Conservation (phyloP, 2,888 invertebrate genomes). For the Drosophila eohydei region DNA sequence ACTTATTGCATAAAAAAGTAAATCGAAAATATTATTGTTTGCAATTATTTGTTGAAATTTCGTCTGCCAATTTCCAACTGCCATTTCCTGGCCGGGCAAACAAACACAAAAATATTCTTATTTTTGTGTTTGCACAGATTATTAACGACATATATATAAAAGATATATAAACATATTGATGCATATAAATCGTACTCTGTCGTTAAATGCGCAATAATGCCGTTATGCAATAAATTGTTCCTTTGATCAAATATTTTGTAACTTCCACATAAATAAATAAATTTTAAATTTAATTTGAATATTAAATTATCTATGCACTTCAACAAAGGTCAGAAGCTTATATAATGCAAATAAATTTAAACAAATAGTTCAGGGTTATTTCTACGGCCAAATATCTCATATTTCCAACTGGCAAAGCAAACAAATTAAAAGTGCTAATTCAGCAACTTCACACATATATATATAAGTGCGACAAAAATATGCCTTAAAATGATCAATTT, state of each 20-base stretch:
- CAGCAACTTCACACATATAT: neutral
- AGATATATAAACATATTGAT: conserved; percentile 1
- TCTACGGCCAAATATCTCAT: conserved; percentile 7
- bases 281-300: neutral
- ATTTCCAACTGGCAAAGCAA: conserved; percentile 16
- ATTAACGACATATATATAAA: neutral
- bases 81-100: conserved; percentile 43
- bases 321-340: conserved; percentile 6
- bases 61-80: conserved; percentile 29
- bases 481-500: neutral
- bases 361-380: conserved; percentile 26
- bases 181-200: neutral
- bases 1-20: conserved; percentile 21
- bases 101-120: conserved; percentile 22
- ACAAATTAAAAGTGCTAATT: conserved; percentile 24
- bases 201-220: conserved; percentile 6
- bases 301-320: conserved; percentile 4
- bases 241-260: conserved; percentile 13
- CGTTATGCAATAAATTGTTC: conserved; percentile 13
- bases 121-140: conserved; percentile 9
- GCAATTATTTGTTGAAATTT: conserved; percentile 24
- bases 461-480: neutral
- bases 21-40: conserved; percentile 17
- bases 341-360: conserved; percentile 5
- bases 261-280: neutral